These are phyloP conservation scores for Drosophila melanosoma DNA, from an alignment of 2,888 invertebrate genomes.

Conservation along the genomic window DNA sequence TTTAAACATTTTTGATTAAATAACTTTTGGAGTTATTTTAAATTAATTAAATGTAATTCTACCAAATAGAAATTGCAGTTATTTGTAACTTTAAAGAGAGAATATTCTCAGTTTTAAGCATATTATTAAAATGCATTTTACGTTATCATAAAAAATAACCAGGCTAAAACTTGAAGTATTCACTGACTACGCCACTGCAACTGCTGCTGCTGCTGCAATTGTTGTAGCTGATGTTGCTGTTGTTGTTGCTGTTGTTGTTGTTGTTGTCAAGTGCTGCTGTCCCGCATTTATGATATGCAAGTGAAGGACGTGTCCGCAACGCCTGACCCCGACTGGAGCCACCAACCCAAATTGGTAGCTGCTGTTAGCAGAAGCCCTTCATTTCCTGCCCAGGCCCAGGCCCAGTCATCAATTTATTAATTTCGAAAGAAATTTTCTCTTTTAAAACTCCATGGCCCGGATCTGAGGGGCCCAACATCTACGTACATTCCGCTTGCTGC, in stretches of 20 bases:
- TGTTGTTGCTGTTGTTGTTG: neutral
- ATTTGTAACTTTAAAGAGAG: neutral
- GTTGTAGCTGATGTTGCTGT: neutral
- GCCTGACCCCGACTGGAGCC: slow-evolving; percentile 23
- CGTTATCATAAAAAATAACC: neutral
- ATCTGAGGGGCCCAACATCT: neutral
- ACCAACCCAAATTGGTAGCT: slow-evolving; percentile 45
- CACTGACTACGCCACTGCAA: slow-evolving; percentile 33
- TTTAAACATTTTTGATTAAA: too few relatives aligned
- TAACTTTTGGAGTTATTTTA: too few relatives aligned
- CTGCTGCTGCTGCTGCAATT: neutral
- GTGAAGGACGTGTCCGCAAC: slow-evolving; percentile 54
- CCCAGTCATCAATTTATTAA: slow-evolving; percentile 77
- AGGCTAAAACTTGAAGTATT: slow-evolving; percentile 1
- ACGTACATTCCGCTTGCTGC: slow-evolving; percentile 60
- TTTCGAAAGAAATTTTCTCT: slow-evolving; percentile 76
- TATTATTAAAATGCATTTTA: neutral
- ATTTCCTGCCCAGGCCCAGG: slow-evolving; percentile 55
- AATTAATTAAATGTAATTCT: too few relatives aligned
- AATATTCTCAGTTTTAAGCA: neutral
- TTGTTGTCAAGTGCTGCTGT: slow-evolving; percentile 44
- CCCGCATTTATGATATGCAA: slow-evolving; percentile 53
- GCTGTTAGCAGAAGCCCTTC: slow-evolving; percentile 49
- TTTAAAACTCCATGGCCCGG: slow-evolving; percentile 62
- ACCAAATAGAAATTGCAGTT: too few relatives aligned